Evolutionary conservation across 2,888 invertebrate genomes (phyloP).

Genomic region (Lasioglossum villosulum): DNA sequence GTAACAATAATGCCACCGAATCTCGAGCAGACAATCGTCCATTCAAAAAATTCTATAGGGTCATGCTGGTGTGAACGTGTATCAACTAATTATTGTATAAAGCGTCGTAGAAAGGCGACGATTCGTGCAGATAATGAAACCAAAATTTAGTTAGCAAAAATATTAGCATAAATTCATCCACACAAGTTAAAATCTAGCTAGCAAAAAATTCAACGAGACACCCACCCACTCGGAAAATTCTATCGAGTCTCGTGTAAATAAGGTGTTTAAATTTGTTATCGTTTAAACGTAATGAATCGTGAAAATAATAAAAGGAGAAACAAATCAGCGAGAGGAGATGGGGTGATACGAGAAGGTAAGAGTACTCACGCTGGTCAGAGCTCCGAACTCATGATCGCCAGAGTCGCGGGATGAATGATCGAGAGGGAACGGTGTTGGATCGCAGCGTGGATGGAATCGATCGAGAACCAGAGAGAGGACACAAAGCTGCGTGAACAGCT

Average conservation of each 20-base stretch:
- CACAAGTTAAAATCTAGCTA: neutral
- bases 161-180: neutral
- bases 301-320: neutral
- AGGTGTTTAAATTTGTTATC: neutral
- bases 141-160: neutral
- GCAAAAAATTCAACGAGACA: neutral
- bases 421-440: neutral
- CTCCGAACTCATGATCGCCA: conserved; percentile 20
- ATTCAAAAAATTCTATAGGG: neutral
- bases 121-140: neutral
- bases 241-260: neutral
- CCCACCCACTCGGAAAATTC: neutral
- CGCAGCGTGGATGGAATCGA: conserved; percentile 29
- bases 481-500: conserved; percentile 32
- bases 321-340: neutral
- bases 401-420: conserved; percentile 14
- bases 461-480: conserved; percentile 12
- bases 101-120: neutral
- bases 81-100: neutral
- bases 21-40: neutral
- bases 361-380: conserved; percentile 21
- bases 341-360: neutral
- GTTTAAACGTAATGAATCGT: neutral
- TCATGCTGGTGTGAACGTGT: neutral
- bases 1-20: too few species aligned